Conservation (phyloP, 2,113 vertebrate genomes). For the Hypanus sabinus region DNA sequence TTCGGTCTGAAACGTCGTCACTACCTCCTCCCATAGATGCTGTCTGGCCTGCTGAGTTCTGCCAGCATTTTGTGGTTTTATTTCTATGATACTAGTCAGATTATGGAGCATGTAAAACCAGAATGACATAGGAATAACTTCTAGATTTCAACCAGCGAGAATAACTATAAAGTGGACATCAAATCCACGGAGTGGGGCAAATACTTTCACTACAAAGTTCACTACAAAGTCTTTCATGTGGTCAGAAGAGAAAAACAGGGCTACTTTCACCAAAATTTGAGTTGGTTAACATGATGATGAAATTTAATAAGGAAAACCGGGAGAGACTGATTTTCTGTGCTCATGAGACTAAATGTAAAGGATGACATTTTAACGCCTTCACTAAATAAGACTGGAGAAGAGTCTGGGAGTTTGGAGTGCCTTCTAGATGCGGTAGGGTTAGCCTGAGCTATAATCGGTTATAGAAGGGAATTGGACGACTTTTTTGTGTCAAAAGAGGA, state of each 20-base stretch:
- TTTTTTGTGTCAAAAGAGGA: background rate
- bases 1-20: too few species aligned
- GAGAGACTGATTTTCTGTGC: background rate
- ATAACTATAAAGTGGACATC: background rate
- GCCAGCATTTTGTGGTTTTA: too few species aligned
- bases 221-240: background rate
- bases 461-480: background rate
- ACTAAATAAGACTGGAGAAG: background rate
- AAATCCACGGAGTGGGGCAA: background rate
- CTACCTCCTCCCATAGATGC: too few species aligned
- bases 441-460: background rate
- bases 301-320: background rate
- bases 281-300: background rate
- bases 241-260: background rate
- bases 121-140: background rate
- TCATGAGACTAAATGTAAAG: background rate
- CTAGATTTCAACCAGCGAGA: background rate
- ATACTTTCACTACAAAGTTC: background rate
- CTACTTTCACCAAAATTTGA: background rate
- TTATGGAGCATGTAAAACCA: background rate
- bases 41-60: too few species aligned
- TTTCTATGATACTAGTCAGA: background rate
- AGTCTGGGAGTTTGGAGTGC: background rate
- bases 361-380: background rate
- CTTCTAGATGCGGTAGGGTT: background rate